Conservation (phyloP, 2,888 invertebrate genomes). For the Auanema sp. region DNA sequence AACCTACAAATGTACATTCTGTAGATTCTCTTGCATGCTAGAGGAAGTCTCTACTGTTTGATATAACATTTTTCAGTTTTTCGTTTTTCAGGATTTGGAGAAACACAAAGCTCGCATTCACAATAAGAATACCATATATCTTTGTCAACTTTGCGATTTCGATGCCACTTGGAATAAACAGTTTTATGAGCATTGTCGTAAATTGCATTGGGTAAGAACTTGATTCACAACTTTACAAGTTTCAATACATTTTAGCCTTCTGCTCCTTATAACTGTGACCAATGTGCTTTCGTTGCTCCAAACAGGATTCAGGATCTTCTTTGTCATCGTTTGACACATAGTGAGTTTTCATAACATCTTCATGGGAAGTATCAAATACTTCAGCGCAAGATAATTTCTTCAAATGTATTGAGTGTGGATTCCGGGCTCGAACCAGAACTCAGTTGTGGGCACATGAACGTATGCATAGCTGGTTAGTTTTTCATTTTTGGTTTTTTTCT, state of each 20-base stretch:
- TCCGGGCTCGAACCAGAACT: slow-evolving; percentile 63
- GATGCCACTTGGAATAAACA: slow-evolving; percentile 73
- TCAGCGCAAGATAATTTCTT: slow-evolving; percentile 67
- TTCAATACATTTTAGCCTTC: slow-evolving; percentile 63
- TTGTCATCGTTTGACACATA: slow-evolving; percentile 72
- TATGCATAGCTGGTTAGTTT: slow-evolving; percentile 66
- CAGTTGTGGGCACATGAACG: slow-evolving; percentile 71
- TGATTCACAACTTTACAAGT: neutral
- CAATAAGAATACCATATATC: slow-evolving; percentile 71
- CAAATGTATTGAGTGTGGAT: slow-evolving; percentile 64
- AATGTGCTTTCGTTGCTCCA: slow-evolving; percentile 69
- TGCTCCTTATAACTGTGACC: slow-evolving; percentile 74
- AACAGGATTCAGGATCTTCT: slow-evolving; percentile 70
- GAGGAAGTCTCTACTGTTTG: slow-evolving; percentile 26
- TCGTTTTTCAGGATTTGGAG: slow-evolving; percentile 29
- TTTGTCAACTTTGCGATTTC: slow-evolving; percentile 73
- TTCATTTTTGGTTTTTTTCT: neutral
- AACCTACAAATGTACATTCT: slow-evolving; percentile 30
- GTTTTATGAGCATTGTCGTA: slow-evolving; percentile 72
- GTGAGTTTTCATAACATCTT: slow-evolving; percentile 33
- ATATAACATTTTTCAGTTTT: neutral
- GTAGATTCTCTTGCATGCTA: slow-evolving; percentile 29
- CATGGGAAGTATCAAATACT: slow-evolving; percentile 16
- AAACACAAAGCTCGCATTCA: slow-evolving; percentile 70
- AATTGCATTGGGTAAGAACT: slow-evolving; percentile 54